These are phyloP conservation scores for Silurus meridionalis DNA, from an alignment of 2,113 vertebrate species.

Conservation along the genomic window DNA sequence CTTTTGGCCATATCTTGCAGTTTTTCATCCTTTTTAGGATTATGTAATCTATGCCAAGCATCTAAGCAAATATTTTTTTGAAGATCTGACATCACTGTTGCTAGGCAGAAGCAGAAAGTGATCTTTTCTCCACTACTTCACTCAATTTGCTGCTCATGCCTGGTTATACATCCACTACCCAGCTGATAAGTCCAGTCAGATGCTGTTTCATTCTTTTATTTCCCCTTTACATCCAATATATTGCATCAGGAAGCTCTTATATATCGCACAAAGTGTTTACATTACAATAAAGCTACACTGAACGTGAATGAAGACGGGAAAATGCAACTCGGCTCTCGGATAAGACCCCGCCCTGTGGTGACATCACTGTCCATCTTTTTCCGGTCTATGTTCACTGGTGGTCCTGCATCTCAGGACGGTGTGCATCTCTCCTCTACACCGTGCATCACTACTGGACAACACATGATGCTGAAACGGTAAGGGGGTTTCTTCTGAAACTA, in stretches of 20 bases:
- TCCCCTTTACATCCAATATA: not conserved
- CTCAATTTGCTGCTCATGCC: not conserved
- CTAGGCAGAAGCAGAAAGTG: slow-evolving; percentile 11
- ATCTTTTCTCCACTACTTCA: slow-evolving; percentile 7
- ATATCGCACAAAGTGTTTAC: not conserved
- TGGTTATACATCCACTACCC: not conserved
- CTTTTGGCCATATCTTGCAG: not conserved
- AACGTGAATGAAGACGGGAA: not conserved
- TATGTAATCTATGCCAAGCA: not conserved
- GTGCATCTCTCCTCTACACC: slow-evolving; percentile 51
- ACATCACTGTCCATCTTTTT: slow-evolving; percentile 73
- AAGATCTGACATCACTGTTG: slow-evolving; percentile 18
- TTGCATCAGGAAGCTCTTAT: not conserved
- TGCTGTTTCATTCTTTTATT: not conserved
- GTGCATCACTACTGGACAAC: slow-evolving; percentile 61
- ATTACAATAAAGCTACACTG: not conserved
- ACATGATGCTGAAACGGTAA: slow-evolving; percentile 51
- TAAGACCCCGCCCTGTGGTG: slow-evolving; percentile 60
- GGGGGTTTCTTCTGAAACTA: slow-evolving; percentile 10
- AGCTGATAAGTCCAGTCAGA: not conserved
- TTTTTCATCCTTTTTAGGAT: not conserved
- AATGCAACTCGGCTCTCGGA: not conserved
- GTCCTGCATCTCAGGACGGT: slow-evolving; percentile 60
- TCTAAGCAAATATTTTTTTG: not conserved
- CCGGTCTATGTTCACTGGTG: slow-evolving; percentile 58